Evolutionary conservation across 2,888 invertebrate species (phyloP).

Genomic region (Morpho achilles): DNA sequence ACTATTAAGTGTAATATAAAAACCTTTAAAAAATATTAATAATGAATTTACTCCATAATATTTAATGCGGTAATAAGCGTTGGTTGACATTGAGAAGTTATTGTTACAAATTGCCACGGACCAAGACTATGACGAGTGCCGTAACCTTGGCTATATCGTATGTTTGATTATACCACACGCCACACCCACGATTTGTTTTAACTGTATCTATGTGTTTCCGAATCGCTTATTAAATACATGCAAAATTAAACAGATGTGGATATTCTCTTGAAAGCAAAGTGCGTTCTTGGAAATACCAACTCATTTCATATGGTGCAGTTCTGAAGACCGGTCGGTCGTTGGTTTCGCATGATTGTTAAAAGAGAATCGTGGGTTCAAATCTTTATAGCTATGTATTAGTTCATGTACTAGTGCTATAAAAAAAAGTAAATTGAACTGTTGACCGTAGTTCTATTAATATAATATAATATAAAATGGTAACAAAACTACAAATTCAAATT

Average conservation of each 20-base stretch:
- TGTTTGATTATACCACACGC: slow-evolving; percentile 65
- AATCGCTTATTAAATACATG: slow-evolving; percentile 12
- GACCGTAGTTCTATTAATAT: too few relatives aligned
- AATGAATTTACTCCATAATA: neutral
- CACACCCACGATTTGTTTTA: slow-evolving; percentile 56
- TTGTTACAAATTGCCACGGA: slow-evolving; percentile 62
- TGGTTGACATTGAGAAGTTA: slow-evolving; percentile 63
- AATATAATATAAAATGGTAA: too few relatives aligned
- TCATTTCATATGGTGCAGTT: too few relatives aligned
- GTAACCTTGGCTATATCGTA: slow-evolving; percentile 65
- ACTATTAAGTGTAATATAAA: too few relatives aligned
- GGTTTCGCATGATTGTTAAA: too few relatives aligned
- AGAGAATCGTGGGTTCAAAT: too few relatives aligned
- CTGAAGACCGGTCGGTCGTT: too few relatives aligned
- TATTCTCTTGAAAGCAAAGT: neutral
- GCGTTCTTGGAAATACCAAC: neutral
- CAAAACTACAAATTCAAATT: too few relatives aligned
- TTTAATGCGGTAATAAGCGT: slow-evolving; percentile 35
- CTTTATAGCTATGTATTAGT: too few relatives aligned
- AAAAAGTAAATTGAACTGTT: too few relatives aligned
- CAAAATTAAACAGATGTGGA: neutral
- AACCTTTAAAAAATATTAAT: too few relatives aligned
- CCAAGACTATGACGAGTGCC: slow-evolving; percentile 55
- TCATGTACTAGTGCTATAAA: too few relatives aligned
- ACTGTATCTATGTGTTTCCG: slow-evolving; percentile 25